phyloP scores from a whole-genome alignment of 2,797 vertebrate genomes.

The Odontamblyopus lacepedii region DNA sequence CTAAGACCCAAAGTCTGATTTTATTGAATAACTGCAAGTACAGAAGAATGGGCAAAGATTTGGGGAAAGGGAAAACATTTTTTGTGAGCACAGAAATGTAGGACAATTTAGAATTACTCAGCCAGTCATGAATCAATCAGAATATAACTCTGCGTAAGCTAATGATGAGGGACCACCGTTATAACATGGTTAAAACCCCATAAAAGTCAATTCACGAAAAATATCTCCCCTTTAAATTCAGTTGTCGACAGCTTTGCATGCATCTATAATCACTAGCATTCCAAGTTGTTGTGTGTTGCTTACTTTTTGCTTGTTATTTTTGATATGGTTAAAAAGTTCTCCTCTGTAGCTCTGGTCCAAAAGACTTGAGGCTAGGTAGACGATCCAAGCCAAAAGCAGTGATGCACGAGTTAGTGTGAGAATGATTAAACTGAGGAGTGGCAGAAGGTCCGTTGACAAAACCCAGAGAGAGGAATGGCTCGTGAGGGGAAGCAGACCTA shows the following conservation, averaged over 20 bases:
- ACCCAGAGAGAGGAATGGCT: slow-evolving; percentile 53
- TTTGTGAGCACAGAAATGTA: too few species aligned
- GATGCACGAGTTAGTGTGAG: slow-evolving; percentile 34
- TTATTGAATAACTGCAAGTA: too few species aligned
- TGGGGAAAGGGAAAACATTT: too few species aligned
- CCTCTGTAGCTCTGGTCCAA: slow-evolving; percentile 12
- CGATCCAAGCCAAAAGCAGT: slow-evolving; percentile 28
- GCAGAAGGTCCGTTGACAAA: slow-evolving; percentile 46
- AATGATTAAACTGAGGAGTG: slow-evolving; percentile 55
- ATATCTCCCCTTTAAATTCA: neutral
- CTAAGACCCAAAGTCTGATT: too few species aligned
- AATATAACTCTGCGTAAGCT: too few species aligned
- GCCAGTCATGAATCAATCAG: too few species aligned
- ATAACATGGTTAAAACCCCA: too few species aligned
- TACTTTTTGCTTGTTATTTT: neutral
- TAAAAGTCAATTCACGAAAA: too few species aligned
- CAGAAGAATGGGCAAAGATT: too few species aligned
- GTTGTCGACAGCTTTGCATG: neutral
- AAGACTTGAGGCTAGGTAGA: slow-evolving; percentile 21
- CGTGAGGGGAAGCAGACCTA: slow-evolving; percentile 60
- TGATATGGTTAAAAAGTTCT: neutral
- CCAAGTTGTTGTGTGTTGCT: slow-evolving; percentile 1
- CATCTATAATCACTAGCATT: too few species aligned
- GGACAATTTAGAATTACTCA: too few species aligned
- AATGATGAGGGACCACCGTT: too few species aligned